Conservation (phyloP, 2,113 vertebrate genomes). For the Hippocampus abdominalis region DNA sequence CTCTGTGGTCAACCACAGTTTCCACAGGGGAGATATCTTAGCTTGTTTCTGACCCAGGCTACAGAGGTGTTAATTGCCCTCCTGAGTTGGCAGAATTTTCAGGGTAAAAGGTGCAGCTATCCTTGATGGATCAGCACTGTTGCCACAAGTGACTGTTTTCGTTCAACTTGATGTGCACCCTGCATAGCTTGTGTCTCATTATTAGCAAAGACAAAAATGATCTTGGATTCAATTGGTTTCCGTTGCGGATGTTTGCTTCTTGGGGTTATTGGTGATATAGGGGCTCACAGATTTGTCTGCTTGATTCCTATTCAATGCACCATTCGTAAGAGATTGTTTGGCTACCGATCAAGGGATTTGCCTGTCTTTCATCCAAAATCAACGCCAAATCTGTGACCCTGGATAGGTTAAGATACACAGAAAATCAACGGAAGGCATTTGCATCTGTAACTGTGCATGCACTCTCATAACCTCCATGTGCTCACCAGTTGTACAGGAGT, state of each 20-base stretch:
- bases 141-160: slow-evolving; percentile 81
- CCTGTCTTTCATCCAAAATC: background rate
- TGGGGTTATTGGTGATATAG: background rate
- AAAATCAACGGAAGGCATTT: background rate
- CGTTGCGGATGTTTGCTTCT: background rate
- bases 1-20: slow-evolving; percentile 46
- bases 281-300: background rate
- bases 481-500: background rate
- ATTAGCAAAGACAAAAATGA: slow-evolving; percentile 28
- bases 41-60: slow-evolving; percentile 78
- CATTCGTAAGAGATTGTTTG: background rate
- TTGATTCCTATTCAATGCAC: background rate
- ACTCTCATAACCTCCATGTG: no score
- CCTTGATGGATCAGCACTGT: slow-evolving; percentile 91
- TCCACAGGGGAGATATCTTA: slow-evolving; percentile 79
- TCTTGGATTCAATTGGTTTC: background rate
- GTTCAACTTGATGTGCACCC: slow-evolving; percentile 77
- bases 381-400: background rate
- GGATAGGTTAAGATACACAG: background rate
- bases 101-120: slow-evolving; percentile 80
- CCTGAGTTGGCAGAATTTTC: slow-evolving; percentile 82
- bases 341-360: background rate
- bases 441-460: background rate
- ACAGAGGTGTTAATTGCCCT: slow-evolving; percentile 88
- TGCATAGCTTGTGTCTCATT: slow-evolving; percentile 85